Percentiles rank a stretch among this genome's conserved stretches.
Conservation (phyloP, 1,140 invertebrate species). For the Drosophila asahinai region DNA sequence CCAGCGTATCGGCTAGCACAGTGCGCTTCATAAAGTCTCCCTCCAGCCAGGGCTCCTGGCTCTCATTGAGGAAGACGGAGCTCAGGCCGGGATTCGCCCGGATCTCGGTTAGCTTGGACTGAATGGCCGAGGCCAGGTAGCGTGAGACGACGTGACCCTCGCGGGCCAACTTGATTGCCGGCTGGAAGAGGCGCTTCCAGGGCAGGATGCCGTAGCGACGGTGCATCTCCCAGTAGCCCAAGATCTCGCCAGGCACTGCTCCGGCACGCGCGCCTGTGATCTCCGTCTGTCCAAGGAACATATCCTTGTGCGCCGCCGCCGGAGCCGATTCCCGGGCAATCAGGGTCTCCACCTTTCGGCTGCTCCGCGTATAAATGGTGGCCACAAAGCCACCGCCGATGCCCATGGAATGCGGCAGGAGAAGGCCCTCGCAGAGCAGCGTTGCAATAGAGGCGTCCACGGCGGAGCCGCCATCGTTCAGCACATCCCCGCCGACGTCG, state of each 20-base stretch:
- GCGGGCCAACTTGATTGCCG: conserved; percentile 91
- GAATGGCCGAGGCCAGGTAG: conserved; percentile 89
- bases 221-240: conserved; percentile 94
- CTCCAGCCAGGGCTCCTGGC: conserved; percentile 87
- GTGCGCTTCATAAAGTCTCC: conserved; percentile 90
- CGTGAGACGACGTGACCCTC: conserved; percentile 90
- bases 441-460: conserved; percentile 95
- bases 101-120: conserved; percentile 86
- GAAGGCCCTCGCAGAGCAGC: conserved; percentile 94
- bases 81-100: conserved; percentile 87
- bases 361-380: conserved; percentile 90
- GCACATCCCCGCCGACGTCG: conserved; percentile 85
- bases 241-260: conserved; percentile 96
- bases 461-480: conserved; percentile 92
- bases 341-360: conserved; percentile 87
- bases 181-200: conserved; percentile 93
- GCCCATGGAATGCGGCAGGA: conserved; percentile 94
- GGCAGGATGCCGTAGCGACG: conserved; percentile 91
- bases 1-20: conserved; percentile 90
- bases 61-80: conserved; percentile 89
- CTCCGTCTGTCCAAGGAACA: conserved; percentile 87
- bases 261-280: conserved; percentile 88
- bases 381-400: conserved; percentile 95
- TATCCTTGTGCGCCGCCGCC: conserved; percentile 87
- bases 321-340: conserved; percentile 95